A percentile compares a stretch with the other conserved stretches of the same genome.
phyloP scores from a whole-genome alignment of 1,140 invertebrate species.

The Coboldia fuscipes region DNA sequence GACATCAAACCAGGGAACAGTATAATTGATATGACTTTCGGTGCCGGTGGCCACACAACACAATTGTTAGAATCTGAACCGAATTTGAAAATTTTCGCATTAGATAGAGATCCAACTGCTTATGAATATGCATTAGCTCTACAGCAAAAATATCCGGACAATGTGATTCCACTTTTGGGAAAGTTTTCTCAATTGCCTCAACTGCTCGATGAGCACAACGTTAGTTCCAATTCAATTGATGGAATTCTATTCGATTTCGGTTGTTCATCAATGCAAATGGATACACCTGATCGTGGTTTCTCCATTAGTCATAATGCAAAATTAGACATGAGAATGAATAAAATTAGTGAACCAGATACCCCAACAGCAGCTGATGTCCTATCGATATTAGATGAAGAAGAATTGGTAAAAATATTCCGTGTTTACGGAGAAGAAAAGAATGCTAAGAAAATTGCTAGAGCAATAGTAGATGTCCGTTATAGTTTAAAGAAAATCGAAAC shows the following conservation, averaged over 20 bases:
- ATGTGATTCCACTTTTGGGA: conserved; percentile 57
- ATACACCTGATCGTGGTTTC: conserved; percentile 63
- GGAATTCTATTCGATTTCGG: conserved; percentile 84
- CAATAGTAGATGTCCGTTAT: conserved; percentile 71
- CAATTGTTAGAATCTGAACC: conserved; percentile 31
- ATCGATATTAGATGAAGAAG: conserved; percentile 48
- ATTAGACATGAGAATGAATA: conserved; percentile 93
- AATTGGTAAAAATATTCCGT: conserved; percentile 66
- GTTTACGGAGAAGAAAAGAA: conserved; percentile 80
- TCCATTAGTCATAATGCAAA: conserved; percentile 62
- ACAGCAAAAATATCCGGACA: conserved; percentile 37
- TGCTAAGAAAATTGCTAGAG: conserved; percentile 67
- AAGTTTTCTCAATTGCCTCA: conserved; percentile 68
- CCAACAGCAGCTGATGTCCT: conserved; percentile 74
- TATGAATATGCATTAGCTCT: conserved; percentile 40
- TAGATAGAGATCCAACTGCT: conserved; percentile 74
- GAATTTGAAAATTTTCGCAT: conserved; percentile 47
- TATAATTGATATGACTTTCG: conserved; percentile 83
- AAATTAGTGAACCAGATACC: conserved; percentile 36
- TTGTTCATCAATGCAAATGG: conserved; percentile 92
- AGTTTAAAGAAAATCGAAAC: conserved; percentile 58
- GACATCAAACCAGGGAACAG: conserved; percentile 33
- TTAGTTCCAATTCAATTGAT: conserved; percentile 49
- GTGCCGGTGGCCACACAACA: conserved; percentile 70
- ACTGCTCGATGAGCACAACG: conserved; percentile 33